A percentile compares a stretch with the other conserved stretches of the same genome.
Conservation (phyloP, 2,888 invertebrate genomes). For the Melanophora roralis region DNA sequence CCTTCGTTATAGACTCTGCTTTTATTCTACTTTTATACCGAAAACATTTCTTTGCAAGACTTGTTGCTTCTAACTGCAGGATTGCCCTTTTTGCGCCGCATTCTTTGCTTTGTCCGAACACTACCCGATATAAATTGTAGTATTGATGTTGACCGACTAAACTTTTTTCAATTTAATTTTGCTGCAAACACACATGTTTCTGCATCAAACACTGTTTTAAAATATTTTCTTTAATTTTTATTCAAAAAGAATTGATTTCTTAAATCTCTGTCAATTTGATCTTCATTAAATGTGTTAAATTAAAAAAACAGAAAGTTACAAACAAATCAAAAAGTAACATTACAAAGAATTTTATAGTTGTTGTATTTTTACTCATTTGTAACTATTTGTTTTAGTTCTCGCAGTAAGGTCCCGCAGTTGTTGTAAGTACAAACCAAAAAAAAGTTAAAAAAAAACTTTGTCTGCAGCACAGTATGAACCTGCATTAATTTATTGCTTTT, state of each 20-base stretch:
- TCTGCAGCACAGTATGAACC: background rate
- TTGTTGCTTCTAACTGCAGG: too few species aligned
- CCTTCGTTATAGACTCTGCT: too few species aligned
- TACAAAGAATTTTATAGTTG: constrained; percentile 2
- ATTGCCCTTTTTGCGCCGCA: too few species aligned
- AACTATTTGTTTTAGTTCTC: constrained; percentile 2
- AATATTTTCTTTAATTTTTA: too few species aligned
- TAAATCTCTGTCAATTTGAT: background rate
- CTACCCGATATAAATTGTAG: too few species aligned
- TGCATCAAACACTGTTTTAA: too few species aligned
- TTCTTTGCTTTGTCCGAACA: too few species aligned
- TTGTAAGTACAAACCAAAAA: background rate
- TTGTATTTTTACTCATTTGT: constrained; percentile 29
- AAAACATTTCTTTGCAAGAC: too few species aligned
- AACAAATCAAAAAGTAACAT: background rate
- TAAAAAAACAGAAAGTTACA: background rate
- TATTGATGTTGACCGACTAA: too few species aligned
- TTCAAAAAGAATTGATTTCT: background rate
- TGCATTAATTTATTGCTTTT: background rate
- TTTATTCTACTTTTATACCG: too few species aligned
- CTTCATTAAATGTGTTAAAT: background rate
- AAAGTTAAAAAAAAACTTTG: constrained; percentile 3
- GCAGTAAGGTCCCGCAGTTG: background rate
- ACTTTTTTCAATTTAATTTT: too few species aligned
- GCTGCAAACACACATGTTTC: too few species aligned